These are phyloP conservation scores for Oreamnos americanus DNA, from an alignment of 2,113 vertebrate genomes.

Conservation along the genomic window DNA sequence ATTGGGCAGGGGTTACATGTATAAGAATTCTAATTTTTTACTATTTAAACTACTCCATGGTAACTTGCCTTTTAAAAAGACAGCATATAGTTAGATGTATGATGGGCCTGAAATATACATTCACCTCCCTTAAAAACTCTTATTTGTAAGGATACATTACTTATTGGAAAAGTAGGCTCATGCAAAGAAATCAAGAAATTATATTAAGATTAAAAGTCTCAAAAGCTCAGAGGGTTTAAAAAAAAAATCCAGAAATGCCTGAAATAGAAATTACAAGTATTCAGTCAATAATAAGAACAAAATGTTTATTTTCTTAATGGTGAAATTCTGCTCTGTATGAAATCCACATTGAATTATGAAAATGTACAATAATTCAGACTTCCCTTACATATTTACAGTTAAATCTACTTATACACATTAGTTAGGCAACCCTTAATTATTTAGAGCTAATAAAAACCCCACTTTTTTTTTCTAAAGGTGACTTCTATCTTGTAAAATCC, in stretches of 20 bases:
- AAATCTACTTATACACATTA: constrained; percentile 63
- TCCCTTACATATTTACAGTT: constrained; percentile 78
- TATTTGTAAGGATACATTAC: neutral
- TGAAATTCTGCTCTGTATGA: constrained; percentile 81
- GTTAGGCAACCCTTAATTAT: constrained; percentile 78
- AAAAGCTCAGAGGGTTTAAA: neutral
- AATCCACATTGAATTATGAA: constrained; percentile 81
- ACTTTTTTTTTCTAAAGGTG: constrained; percentile 73
- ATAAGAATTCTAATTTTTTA: neutral
- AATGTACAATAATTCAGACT: constrained; percentile 78
- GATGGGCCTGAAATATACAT: neutral
- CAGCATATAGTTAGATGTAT: neutral
- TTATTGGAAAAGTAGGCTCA: neutral
- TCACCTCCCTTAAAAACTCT: neutral
- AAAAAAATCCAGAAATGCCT: constrained; percentile 37
- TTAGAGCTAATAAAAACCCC: constrained; percentile 70
- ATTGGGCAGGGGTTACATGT: constrained; percentile 30
- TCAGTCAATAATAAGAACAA: constrained; percentile 79
- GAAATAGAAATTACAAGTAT: constrained; percentile 76
- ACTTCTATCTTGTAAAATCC: constrained; percentile 75
- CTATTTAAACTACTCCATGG: neutral
- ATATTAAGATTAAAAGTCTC: neutral
- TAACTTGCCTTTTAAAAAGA: constrained; percentile 15
- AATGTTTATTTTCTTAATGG: constrained; percentile 81
- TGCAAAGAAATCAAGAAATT: constrained; percentile 23